Evolutionary conservation across 2,113 vertebrate genomes (phyloP), one percentile per base, ranked within the genome.

Genomic region (Sigmodon hispidus): DNA sequence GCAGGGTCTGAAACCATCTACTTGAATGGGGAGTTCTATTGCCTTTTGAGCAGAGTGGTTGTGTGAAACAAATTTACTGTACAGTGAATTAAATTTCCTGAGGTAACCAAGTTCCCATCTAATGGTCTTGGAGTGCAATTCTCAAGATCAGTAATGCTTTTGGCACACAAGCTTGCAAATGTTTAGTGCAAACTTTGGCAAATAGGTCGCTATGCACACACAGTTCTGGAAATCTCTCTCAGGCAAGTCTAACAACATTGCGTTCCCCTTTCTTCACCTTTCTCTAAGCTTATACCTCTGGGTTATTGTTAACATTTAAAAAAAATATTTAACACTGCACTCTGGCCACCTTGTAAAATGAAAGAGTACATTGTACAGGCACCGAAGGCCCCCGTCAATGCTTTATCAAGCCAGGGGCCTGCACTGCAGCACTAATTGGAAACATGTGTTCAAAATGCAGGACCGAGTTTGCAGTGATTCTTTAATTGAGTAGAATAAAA

Each of bases 401-500:
- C 72, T 98, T 97, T 96, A 97, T 96, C 97, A 94, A 97, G 87
- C 79, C 90, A 96, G 93, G 94, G 91, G 72, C 31, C 80, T 22
- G 65, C 70, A 88, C 73, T 26, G 67, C n/a, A 81, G 59, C 48
- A 16, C 21, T 84, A 97, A 97, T 95, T 96, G 96, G 96, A 98
- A 97, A 84, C 87, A 96, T 34, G 83, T 92, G 91, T 91, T 36
- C 83, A 90, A 97, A 98, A 97, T 61, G 89, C 95, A 77, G 96
- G 65, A 77, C 69, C 87, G 84, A 80, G 92, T 96, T 97, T 97
- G 95, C 90, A 95, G 97, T 50, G 96, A 61, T 21, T 92, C 90
- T 94, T 96, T 98, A 98, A 98, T 97, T 97, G 97, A 95, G 73
- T 34, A 92, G 80, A 63, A 95, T 91, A 97, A 97, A 96, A 91